These are phyloP conservation scores for Volucella zonaria DNA, from an alignment of 2,888 invertebrate genomes.

Conservation along the genomic window DNA sequence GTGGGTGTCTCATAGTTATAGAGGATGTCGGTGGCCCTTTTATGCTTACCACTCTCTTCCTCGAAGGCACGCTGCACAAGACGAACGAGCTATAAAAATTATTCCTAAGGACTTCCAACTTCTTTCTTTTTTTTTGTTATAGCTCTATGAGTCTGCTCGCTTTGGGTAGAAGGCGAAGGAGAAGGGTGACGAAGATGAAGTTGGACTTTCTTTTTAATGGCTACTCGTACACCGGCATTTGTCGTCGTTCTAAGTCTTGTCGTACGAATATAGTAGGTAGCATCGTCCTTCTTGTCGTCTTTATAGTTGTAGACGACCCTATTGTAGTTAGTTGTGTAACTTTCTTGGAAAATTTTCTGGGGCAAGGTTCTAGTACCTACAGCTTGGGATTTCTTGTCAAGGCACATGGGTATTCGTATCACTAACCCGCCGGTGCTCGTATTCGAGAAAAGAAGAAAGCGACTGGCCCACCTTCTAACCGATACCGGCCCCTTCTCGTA, in stretches of 20 bases:
- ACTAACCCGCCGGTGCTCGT: conserved; percentile 61
- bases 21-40: conserved; percentile 39
- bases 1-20: conserved; percentile 31
- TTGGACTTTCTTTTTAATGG: conserved; percentile 68
- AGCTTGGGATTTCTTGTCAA: conserved; percentile 17
- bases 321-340: conserved; percentile 55
- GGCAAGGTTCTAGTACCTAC: conserved; percentile 62
- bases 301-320: conserved; percentile 10
- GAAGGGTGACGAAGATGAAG: conserved; percentile 59
- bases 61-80: conserved; percentile 58
- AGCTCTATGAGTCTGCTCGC: conserved; percentile 25
- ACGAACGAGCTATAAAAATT: conserved; percentile 72
- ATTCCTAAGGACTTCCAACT: conserved; percentile 63
- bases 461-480: neutral
- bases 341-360: conserved; percentile 62
- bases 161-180: conserved; percentile 2
- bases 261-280: neutral
- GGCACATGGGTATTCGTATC: conserved; percentile 36
- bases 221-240: conserved; percentile 64
- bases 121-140: conserved; percentile 35
- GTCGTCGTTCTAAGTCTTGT: conserved; percentile 41
- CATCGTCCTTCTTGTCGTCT: conserved; percentile 9
- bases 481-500: conserved; percentile 40
- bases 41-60: conserved; percentile 47
- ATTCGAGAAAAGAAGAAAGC: conserved; percentile 10